phyloP scores from a whole-genome alignment of 2,113 vertebrate genomes.

The Scalopus aquaticus region DNA sequence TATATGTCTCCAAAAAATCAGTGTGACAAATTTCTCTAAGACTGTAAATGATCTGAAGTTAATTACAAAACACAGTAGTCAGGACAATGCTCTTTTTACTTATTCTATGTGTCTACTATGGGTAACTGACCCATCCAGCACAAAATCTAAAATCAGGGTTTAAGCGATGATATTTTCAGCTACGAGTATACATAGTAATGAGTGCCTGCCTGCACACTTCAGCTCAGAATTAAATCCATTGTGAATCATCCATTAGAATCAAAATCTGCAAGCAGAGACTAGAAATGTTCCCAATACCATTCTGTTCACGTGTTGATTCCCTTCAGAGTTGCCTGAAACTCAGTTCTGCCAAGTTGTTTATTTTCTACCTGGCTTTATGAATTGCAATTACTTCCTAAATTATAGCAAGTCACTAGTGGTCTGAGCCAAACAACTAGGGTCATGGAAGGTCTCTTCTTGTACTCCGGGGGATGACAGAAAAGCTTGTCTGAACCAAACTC shows the following conservation, averaged over 20 bases:
- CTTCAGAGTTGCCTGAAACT: slow-evolving; percentile 45
- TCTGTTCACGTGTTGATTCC: slow-evolving; percentile 25
- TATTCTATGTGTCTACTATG: not conserved
- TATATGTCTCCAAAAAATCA: not conserved
- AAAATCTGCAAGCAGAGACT: slow-evolving; percentile 62
- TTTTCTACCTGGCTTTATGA: slow-evolving; percentile 63
- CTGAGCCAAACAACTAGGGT: slow-evolving; percentile 56
- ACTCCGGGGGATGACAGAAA: slow-evolving; percentile 21
- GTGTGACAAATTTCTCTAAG: not conserved
- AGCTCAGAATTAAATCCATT: slow-evolving; percentile 59
- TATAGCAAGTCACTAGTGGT: slow-evolving; percentile 53
- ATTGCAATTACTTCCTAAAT: slow-evolving; percentile 71
- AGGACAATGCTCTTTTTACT: not conserved
- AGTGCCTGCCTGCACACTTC: slow-evolving; percentile 36
- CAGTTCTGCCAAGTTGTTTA: slow-evolving; percentile 53
- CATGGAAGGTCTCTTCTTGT: slow-evolving; percentile 51
- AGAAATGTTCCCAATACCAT: slow-evolving; percentile 59
- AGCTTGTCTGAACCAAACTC: slow-evolving; percentile 61
- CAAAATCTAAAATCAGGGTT: not conserved
- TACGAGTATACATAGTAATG: not conserved
- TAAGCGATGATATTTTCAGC: slow-evolving; percentile 18
- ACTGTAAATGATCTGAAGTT: not conserved
- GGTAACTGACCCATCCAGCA: not conserved
- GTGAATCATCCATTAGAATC: slow-evolving; percentile 63
- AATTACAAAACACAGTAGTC: not conserved